A percentile compares a stretch with the other conserved stretches of the same genome.
These are phyloP conservation scores for Eutolmus rufibarbis DNA, from an alignment of 2,888 invertebrate species.

Conservation along the genomic window DNA sequence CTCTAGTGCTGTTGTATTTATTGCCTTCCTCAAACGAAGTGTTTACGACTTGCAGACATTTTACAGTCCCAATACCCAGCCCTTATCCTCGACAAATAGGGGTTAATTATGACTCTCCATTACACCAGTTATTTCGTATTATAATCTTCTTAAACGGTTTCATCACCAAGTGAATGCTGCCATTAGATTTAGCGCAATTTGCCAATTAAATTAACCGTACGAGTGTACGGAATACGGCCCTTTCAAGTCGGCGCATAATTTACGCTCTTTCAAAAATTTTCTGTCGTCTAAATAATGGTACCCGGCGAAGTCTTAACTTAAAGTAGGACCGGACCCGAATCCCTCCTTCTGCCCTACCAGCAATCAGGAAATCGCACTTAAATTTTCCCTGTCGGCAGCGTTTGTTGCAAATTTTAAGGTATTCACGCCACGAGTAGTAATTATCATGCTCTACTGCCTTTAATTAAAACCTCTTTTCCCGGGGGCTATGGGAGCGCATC, in stretches of 20 bases:
- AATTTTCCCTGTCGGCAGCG: not conserved
- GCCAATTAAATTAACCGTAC: slow-evolving; percentile 37
- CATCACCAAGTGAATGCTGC: slow-evolving; percentile 29
- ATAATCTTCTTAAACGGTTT: slow-evolving; percentile 36
- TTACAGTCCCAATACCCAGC: slow-evolving; percentile 36
- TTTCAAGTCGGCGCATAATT: not conserved
- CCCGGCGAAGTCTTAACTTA: not conserved
- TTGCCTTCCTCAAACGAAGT: slow-evolving; percentile 37
- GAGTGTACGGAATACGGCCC: not conserved
- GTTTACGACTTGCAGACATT: slow-evolving; percentile 41
- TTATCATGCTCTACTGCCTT: not conserved
- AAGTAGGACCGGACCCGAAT: not conserved
- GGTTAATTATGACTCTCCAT: slow-evolving; percentile 45
- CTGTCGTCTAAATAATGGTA: not conserved
- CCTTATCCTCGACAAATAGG: slow-evolving; percentile 45
- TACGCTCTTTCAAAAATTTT: not conserved
- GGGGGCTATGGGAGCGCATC: not conserved
- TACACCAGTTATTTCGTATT: slow-evolving; percentile 39
- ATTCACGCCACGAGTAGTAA: not conserved
- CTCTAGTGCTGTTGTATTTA: slow-evolving; percentile 27
- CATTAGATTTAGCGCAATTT: slow-evolving; percentile 35
- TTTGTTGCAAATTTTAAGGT: not conserved
- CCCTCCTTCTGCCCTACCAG: not conserved
- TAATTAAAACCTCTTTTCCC: not conserved
- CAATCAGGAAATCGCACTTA: not conserved